Percentiles rank a stretch among this genome's conserved stretches.
These are phyloP conservation scores for Lobophora halterata DNA, from an alignment of 2,888 invertebrate species.

Conservation along the genomic window DNA sequence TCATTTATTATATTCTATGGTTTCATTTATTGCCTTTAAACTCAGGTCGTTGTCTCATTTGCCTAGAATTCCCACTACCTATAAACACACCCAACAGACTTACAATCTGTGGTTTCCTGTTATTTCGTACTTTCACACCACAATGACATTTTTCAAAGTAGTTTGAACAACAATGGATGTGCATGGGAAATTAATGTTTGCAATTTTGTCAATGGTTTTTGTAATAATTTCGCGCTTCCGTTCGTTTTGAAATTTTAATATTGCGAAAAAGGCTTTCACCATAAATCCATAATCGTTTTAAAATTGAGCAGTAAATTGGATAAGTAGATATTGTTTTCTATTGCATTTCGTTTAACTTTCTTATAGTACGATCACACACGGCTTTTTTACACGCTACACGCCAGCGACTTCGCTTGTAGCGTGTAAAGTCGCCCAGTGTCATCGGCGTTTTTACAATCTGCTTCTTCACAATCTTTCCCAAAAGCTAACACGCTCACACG, in stretches of 20 bases:
- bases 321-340: too few relatives aligned
- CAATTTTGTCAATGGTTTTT: conserved; percentile 6
- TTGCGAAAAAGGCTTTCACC: too few relatives aligned
- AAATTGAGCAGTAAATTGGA: too few relatives aligned
- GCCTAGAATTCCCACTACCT: conserved; percentile 1
- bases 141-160: conserved; percentile 16
- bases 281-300: too few relatives aligned
- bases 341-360: too few relatives aligned
- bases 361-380: too few relatives aligned
- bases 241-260: background rate
- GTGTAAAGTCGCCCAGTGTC: too few relatives aligned
- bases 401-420: too few relatives aligned
- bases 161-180: conserved; percentile 9
- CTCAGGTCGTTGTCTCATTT: background rate
- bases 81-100: conserved; percentile 1
- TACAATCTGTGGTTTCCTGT: conserved; percentile 1
- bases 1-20: background rate
- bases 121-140: background rate
- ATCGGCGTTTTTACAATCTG: too few relatives aligned
- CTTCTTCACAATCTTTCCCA: too few relatives aligned
- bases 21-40: background rate
- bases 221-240: conserved; percentile 7
- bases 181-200: conserved; percentile 5
- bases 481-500: too few relatives aligned
- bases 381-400: too few relatives aligned